A percentile compares a stretch with the other conserved stretches of the same genome.
These are phyloP conservation scores for Polydrusus pterygomalis DNA, from an alignment of 2,888 invertebrate genomes.

Conservation along the genomic window DNA sequence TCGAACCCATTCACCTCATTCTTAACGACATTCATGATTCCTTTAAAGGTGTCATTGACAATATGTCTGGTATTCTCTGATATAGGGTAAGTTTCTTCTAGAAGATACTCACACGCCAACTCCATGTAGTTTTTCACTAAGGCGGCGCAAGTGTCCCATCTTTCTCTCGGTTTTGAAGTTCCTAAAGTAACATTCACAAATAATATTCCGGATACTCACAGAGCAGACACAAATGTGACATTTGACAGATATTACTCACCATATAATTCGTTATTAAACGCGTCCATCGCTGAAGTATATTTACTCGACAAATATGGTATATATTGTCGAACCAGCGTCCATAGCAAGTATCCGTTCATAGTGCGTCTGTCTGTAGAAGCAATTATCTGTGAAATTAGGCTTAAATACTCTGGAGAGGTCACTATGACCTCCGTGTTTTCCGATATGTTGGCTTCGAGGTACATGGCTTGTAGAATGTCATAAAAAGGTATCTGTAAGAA, in stretches of 20 bases:
- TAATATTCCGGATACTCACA: too few relatives aligned
- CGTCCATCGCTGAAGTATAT: conserved; percentile 64
- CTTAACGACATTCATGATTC: conserved; percentile 61
- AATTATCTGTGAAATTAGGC: conserved; percentile 73
- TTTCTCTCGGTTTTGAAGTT: conserved; percentile 61
- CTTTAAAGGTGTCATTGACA: conserved; percentile 63
- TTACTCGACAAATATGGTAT: conserved; percentile 74
- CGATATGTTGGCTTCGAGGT: conserved; percentile 72
- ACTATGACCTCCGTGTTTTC: conserved; percentile 75
- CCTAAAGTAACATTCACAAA: conserved; percentile 57
- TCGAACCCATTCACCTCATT: conserved; percentile 60
- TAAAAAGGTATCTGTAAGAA: conserved; percentile 70
- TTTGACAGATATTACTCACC: conserved; percentile 61
- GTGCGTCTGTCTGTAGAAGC: conserved; percentile 73
- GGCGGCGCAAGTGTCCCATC: conserved; percentile 75
- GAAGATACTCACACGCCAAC: conserved; percentile 71
- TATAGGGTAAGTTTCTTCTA: conserved; percentile 67
- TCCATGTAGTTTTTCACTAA: conserved; percentile 73
- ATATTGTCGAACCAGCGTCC: conserved; percentile 75
- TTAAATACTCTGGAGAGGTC: conserved; percentile 73
- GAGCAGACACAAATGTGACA: too few relatives aligned
- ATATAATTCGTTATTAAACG: conserved; percentile 64
- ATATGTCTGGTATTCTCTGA: conserved; percentile 58
- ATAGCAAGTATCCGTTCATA: conserved; percentile 77
- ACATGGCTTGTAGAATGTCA: conserved; percentile 73